Conservation (phyloP, 2,113 vertebrate genomes). For the Neofelis nebulosa region DNA sequence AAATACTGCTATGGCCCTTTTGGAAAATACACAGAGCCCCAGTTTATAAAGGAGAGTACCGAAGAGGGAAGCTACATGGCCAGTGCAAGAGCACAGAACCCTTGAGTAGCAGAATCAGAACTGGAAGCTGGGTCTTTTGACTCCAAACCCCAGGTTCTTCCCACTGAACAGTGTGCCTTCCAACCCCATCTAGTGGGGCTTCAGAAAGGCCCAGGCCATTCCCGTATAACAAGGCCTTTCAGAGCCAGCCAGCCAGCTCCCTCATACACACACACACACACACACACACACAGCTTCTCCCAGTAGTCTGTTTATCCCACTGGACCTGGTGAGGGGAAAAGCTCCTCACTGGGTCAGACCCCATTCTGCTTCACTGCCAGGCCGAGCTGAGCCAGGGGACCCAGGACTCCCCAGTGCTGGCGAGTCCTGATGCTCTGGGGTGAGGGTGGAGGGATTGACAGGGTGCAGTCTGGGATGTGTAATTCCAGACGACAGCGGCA, state of each 20-base stretch:
- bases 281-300: background rate
- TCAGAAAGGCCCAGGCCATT: background rate
- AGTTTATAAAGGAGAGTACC: background rate
- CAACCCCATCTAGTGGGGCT: background rate
- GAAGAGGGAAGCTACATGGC: background rate
- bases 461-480: background rate
- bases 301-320: too few relatives aligned
- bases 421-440: background rate
- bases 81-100: background rate
- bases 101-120: background rate
- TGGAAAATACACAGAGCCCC: background rate
- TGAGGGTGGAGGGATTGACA: background rate
- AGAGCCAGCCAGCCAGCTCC: background rate
- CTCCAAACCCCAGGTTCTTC: background rate
- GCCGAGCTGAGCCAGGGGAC: background rate
- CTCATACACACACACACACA: accelerated
- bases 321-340: background rate
- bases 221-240: background rate
- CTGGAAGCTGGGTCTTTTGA: background rate
- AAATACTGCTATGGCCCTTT: background rate
- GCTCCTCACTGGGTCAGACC: background rate
- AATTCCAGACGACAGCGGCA: constrained; percentile 45
- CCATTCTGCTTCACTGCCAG: background rate
- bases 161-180: background rate
- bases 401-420: background rate